phyloP scores from a whole-genome alignment of 2,797 vertebrate species.

The Paguma larvata region DNA sequence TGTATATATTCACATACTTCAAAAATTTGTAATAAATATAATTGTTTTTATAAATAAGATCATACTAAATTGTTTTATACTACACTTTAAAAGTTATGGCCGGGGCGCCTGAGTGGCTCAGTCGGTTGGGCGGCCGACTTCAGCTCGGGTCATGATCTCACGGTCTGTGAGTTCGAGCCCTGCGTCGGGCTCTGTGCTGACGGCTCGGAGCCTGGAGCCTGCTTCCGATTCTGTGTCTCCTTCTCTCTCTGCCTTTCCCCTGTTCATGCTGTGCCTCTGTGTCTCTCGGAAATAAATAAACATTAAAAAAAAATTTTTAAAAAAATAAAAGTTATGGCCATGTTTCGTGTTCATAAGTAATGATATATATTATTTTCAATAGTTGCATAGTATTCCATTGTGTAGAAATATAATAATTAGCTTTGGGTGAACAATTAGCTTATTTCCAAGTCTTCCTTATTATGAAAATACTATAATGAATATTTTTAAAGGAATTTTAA shows the following conservation, averaged over 20 bases:
- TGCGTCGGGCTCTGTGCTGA: no score
- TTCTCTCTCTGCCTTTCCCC: no score
- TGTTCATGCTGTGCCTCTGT: no score
- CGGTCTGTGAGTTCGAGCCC: no score
- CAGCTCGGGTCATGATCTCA: no score
- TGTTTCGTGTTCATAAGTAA: not conserved
- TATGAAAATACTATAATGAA: constrained; percentile 43
- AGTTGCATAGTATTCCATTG: constrained; percentile 8
- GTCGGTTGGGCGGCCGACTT: no score
- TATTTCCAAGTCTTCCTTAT: constrained; percentile 37
- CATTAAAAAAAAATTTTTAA: no score
- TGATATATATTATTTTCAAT: constrained; percentile 33
- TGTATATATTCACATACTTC: not conserved
- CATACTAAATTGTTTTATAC: not conserved
- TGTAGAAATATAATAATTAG: constrained; percentile 55
- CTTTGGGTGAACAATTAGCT: constrained; percentile 22
- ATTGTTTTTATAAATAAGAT: not conserved
- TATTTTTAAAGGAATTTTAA: not conserved
- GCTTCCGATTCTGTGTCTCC: no score
- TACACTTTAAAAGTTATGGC: constrained; percentile 44
- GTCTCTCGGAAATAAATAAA: no score
- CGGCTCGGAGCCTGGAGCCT: no score
- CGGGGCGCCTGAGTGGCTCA: no score
- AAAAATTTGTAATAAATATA: not conserved
- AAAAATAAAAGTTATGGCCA: constrained; percentile 17